Base-by-base conservation (phyloP, 2,888 invertebrate genomes). In the Tiliacea aurago region DNA sequence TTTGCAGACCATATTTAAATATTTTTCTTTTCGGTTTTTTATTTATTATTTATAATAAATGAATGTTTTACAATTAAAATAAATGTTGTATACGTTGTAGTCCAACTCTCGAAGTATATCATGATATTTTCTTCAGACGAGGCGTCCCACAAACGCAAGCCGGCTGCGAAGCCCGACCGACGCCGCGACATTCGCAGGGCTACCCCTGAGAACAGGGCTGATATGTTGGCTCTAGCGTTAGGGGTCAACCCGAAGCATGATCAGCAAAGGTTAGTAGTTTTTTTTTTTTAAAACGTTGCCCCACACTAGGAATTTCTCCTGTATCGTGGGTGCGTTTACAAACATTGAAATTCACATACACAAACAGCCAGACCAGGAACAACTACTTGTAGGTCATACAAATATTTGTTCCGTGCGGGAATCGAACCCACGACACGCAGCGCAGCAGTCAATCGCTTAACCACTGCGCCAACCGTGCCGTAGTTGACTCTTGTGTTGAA, bases 151-250 rank as follows among this genome's bases (percentile, higher is more conserved):
- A 86, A 82, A 41, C 84, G 85, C 7, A 84, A 78, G 53, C 74
- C 80, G 0, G 33, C 72, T 0, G 88, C 84, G 65, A 81, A 82
- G 43, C 6, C 53, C 20, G 86, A 85, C 20, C 51, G 77, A 20
- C 76, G 80, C 2, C 85, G 76, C 23, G 87, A 64, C 63, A 67
- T 70, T 20, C 84, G 55, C 45, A 73, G 70, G 4, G 53, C 76
- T 33, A 73, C 88, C 23, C 76, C 89, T 33, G 91, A 89, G 71
- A 86, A 86, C 62, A 90, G 93, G 59, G 94, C 95, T 0, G 96
- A 97, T 61, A 95, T 96, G 68, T 90, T 97, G 80, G 97, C 97
- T 0, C 91, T 96, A 82, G 97, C 97, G 6, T 91, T 97, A 43
- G 97, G 97, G 0, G 96, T 96, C 68, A 93, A 96, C 84, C 95